Percentiles rank a stretch among this genome's conserved stretches.
Conservation (phyloP, 2,113 vertebrate genomes). For the Dicentrarchus labrax region DNA sequence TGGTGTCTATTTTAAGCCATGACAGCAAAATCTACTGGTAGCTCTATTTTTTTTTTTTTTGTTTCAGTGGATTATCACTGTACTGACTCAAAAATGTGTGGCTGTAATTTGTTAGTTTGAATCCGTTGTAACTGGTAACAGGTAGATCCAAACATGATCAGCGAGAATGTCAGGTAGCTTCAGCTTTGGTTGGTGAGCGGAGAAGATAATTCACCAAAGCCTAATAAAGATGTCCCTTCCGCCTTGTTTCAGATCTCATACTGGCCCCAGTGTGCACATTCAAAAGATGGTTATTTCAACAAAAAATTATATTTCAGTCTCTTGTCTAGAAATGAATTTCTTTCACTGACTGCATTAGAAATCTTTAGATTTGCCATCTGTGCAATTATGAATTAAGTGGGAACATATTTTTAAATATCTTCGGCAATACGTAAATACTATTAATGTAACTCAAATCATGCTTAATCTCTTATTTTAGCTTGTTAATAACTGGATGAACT, state of each 20-base stretch:
- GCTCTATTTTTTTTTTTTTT: background rate
- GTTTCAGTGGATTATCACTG: background rate
- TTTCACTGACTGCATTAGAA: background rate
- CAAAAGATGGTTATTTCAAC: conserved; percentile 18
- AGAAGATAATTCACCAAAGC: background rate
- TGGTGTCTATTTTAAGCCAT: background rate
- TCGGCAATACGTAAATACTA: background rate
- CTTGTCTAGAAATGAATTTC: background rate
- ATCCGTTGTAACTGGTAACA: background rate
- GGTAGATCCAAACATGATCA: background rate
- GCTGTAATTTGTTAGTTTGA: background rate
- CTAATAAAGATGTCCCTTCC: background rate
- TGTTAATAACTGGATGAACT: conserved; percentile 16
- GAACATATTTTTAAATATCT: background rate
- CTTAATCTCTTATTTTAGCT: background rate
- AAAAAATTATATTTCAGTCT: background rate
- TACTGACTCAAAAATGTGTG: background rate
- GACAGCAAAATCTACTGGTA: background rate
- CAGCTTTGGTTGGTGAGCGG: background rate
- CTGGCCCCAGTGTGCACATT: background rate
- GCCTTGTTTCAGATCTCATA: background rate
- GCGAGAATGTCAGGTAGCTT: background rate
- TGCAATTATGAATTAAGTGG: background rate
- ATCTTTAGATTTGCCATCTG: background rate
- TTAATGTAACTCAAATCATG: conserved; percentile 1